Base-by-base conservation (phyloP, 1,140 invertebrate genomes). In the Drosophila obscura region DNA sequence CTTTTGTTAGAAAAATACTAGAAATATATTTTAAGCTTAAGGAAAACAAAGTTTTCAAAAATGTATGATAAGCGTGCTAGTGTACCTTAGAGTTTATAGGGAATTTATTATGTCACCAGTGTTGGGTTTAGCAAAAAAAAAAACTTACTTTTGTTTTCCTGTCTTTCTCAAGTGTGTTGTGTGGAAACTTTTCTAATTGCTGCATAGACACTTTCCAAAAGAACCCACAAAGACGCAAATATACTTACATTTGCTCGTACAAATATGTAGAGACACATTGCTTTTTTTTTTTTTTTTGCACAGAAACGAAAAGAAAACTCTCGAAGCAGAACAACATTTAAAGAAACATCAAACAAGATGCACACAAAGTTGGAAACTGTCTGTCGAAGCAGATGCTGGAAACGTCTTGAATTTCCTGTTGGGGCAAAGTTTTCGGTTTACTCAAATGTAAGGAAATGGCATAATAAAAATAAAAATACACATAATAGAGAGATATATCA, bases 111-210 rank as follows among this genome's bases (percentile, higher is more conserved):
- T 4, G 35, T 39, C 11, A 11, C 4, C 35, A 39, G 11, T 39
- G 4, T 11, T 39, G 11, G 35, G 11, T 13, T 11, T 4, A 8
- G 7, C 22, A 26, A 39, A 31, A 11, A 22, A 16, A 28, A 52
- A 45, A 68, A 49, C 44, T 49, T 24, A 43, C 66, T 68, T 56
- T 41, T 67, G 63, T 68, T 56, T 22, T 53, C 13, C 44, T 28
- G 26, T 15, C 26, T 26, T 43, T 31, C 66, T 67, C 44, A 68
- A 80, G 56, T 62, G 51, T 56, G 52, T 67, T 73, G 46, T 51
- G 35, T 11, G 56, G 61, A 61, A 85, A 84, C 67, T 84, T 84
- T 84, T 85, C 55, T 87, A 84, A 84, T 84, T 84, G 81, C 66
- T 73, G 73, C 73, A 65, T 67, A 67, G 65, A 77, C 77, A 85